These are phyloP conservation scores for Drosophila macrospina DNA, from an alignment of 2,888 invertebrate species.

Conservation along the genomic window DNA sequence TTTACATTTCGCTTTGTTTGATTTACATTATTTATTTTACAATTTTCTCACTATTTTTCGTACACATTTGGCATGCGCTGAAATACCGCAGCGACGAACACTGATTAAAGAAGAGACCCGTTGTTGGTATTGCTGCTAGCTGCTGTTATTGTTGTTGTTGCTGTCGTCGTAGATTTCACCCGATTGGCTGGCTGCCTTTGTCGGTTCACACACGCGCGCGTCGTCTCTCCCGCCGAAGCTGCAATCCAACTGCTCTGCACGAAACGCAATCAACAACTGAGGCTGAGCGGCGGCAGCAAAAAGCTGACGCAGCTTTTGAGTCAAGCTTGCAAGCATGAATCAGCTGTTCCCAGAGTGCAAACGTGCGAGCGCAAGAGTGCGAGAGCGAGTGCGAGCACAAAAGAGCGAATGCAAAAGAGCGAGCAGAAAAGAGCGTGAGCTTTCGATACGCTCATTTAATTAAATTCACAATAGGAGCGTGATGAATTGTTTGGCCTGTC, in stretches of 20 bases:
- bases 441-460: constrained; percentile 43
- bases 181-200: constrained; percentile 49
- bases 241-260: constrained; percentile 53
- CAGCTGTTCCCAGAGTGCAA: constrained; percentile 41
- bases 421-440: constrained; percentile 17
- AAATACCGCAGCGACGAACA: constrained; percentile 28
- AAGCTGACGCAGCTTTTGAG: constrained; percentile 69
- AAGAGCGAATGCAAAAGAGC: neutral
- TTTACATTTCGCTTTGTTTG: constrained; percentile 59
- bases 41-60: constrained; percentile 45
- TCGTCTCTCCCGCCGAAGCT: constrained; percentile 29
- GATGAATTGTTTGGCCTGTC: constrained; percentile 33
- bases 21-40: constrained; percentile 43
- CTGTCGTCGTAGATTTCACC: constrained; percentile 68
- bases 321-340: constrained; percentile 59
- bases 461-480: constrained; percentile 46
- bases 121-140: constrained; percentile 17
- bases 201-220: constrained; percentile 44
- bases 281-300: constrained; percentile 13
- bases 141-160: constrained; percentile 20
- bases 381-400: neutral
- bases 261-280: constrained; percentile 61
- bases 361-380: neutral
- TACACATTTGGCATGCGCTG: constrained; percentile 59
- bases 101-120: constrained; percentile 52